These are phyloP conservation scores for Calcarius lapponicus DNA, from an alignment of 2,797 vertebrate species.

Conservation along the genomic window DNA sequence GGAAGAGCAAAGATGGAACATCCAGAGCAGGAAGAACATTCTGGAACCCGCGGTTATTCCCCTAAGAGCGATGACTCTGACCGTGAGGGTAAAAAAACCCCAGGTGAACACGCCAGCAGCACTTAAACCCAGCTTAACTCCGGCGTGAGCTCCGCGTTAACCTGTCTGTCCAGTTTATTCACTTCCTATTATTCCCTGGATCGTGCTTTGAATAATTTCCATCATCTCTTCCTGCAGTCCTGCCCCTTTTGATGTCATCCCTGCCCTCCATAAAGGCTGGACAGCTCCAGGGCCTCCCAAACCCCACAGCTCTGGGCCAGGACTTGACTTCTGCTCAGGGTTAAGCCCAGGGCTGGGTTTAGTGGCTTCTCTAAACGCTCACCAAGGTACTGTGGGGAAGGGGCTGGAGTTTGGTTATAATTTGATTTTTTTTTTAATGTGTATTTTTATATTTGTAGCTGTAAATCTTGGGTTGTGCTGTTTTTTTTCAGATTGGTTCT, in stretches of 20 bases:
- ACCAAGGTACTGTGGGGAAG: conserved; percentile 13
- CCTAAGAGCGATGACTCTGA: background rate
- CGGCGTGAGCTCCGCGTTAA: background rate
- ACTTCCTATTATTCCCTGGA: conserved; percentile 44
- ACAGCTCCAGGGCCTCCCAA: background rate
- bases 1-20: background rate
- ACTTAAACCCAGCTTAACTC: background rate
- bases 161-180: conserved; percentile 41
- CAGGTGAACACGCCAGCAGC: background rate
- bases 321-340: background rate
- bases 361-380: background rate
- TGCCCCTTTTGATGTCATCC: conserved; percentile 45
- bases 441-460: background rate
- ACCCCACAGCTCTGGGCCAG: background rate
- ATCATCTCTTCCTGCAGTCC: background rate
- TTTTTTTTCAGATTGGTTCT: background rate
- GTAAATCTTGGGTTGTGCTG: background rate
- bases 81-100: rapidly evolving
- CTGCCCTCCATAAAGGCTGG: conserved; percentile 41
- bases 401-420: background rate
- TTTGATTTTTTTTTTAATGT: background rate
- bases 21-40: background rate
- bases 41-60: background rate
- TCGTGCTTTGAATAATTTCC: conserved; percentile 12
- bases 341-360: background rate